Evolutionary conservation across 2,888 invertebrate species (phyloP), one percentile per base, ranked within the genome.

Genomic region (Drosophila meridionalis): DNA sequence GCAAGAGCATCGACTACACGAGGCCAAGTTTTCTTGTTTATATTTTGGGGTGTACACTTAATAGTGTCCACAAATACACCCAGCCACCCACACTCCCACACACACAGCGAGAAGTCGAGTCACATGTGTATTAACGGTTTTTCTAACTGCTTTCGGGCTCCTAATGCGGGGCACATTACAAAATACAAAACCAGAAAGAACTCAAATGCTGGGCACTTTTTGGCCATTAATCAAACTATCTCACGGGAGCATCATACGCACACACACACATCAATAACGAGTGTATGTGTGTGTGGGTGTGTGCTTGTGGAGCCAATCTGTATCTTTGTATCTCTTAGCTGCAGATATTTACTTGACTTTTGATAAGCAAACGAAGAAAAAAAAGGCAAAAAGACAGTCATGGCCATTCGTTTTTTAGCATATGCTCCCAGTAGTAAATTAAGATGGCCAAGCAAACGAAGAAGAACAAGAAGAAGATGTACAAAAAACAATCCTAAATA

Each of bases 221-320:
- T 62, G 76, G 78, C 90, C 92, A 92, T 92, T 92, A 92, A 92
- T 92, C 91, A 92, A 91, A 90, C 90, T 87, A 92, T 92, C 91
- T 92, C 92, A 90, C 91, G 91, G 92, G 91, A 91, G 73, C 88
- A 91, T 90, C 85, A 82, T 73, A 76, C 68, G 64, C 66, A 36
- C 52, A 53, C 32, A n/a, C 50, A 50, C 36, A 67, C 76, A 78
- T 82, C 82, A 73, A 70, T 72, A 69, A 61, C 69, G 56, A 73
- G 65, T 43, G 73, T 48, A 42, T 47, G 53, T 34, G 52, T 56
- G 64, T 30, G 77, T 55, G 45, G 53, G 77, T 57, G 48, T 53
- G 55, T 43, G 48, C 12, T 28, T 47, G 68, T 47, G 69, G 69
- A 70, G 65, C 63, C 78, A 63, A 78, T 73, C 85, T 75, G 73